Percentiles rank a stretch among this genome's conserved stretches.
Conservation (phyloP, 2,797 vertebrate genomes). For the Cottoperca gobio region DNA sequence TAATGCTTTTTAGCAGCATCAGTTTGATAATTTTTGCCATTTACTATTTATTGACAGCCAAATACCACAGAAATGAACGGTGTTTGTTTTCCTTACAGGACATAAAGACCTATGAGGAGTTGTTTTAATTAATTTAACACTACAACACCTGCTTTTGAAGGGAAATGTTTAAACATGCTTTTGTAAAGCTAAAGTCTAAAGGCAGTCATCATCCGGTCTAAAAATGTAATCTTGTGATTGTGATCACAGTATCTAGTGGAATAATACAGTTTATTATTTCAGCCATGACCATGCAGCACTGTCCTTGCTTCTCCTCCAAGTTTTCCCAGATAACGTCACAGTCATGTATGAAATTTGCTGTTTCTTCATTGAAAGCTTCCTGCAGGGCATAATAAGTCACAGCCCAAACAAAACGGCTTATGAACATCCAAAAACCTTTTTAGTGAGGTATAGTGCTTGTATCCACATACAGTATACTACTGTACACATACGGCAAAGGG, state of each 20-base stretch:
- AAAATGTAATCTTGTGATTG: slow-evolving; percentile 47
- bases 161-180: background rate
- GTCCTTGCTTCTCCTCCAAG: slow-evolving; percentile 34
- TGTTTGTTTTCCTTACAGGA: background rate
- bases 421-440: background rate
- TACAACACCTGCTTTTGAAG: background rate
- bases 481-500: background rate
- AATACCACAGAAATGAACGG: background rate
- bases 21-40: background rate
- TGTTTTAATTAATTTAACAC: background rate
- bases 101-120: background rate
- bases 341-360: slow-evolving; percentile 19
- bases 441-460: background rate
- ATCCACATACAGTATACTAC: background rate
- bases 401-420: background rate
- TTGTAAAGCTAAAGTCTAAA: slow-evolving; percentile 4
- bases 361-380: slow-evolving; percentile 17
- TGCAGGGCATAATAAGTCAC: background rate
- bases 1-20: background rate
- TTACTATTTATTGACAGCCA: slow-evolving; percentile 6
- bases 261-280: slow-evolving; percentile 57
- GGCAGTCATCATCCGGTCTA: background rate
- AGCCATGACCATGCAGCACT: slow-evolving; percentile 41
- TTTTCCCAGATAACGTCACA: slow-evolving; percentile 22
- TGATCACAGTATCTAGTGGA: slow-evolving; percentile 36